Base-by-base conservation (phyloP, 2,888 invertebrate genomes). In the Drosophila koepferae region DNA sequence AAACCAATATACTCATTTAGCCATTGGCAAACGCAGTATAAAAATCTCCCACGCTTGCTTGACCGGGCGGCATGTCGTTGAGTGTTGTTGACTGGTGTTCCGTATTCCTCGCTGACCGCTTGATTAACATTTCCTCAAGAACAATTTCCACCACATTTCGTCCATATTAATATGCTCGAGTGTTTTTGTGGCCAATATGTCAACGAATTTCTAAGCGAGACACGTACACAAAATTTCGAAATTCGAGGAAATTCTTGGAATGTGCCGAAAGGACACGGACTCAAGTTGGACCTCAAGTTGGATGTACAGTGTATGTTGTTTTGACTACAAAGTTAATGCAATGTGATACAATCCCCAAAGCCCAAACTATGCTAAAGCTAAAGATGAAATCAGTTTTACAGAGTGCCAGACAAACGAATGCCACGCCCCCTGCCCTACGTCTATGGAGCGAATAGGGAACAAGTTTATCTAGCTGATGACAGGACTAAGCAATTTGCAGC, bases 401-500 rank as follows among this genome's bases (percentile, higher is more conserved):
- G 81, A 85, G 87, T 87, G 89, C 86, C 76, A 67, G 77, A 75
- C 80, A 64, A 70, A 43, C 54, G 36, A 44, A 20, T 12, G 23
- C 44, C 43, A 34, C 10, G 0, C 20, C 14, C 28, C 43, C 14
- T 28, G 40, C 56, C 56, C 63, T 64, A 74, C 8, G 6, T 23
- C 76, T 81, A 74, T 80, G 53, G 40, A 41, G 55, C 31, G 12
- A 14, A 44, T 44, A 51, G 53, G 49, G 61, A 65, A 59, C 60
- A 81, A 84, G 83, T 90, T 85, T 90, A 90, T 88, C 89, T 81
- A 76, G 84, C 77, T 64, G 80, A 55, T 76, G 77, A 91, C 91
- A 91, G 67, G 90, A 86, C 80, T 86, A 80, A 89, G 90, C 90
- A 89, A 91, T 91, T 89, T 89, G 81, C 86, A 86, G 90, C 90